These are phyloP conservation scores for Tachina grossa DNA, from an alignment of 2,888 invertebrate species.

Conservation along the genomic window DNA sequence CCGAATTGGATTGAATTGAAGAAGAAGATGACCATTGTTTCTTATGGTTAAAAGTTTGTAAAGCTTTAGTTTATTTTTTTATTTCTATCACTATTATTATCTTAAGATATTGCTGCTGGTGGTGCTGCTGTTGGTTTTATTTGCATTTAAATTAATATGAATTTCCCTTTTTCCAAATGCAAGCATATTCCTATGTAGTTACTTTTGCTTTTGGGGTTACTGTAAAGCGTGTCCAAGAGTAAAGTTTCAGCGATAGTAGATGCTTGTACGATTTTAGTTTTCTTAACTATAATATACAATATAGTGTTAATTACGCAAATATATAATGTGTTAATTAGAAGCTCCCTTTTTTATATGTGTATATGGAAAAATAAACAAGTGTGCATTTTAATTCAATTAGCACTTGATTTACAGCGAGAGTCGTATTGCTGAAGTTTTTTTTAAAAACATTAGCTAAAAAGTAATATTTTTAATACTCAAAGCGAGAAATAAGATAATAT, in stretches of 20 bases:
- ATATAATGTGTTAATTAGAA: slow-evolving; percentile 59
- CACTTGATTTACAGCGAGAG: slow-evolving; percentile 35
- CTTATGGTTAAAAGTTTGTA: background rate
- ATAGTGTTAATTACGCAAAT: slow-evolving; percentile 65
- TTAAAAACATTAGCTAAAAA: slow-evolving; percentile 19
- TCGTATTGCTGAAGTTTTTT: background rate
- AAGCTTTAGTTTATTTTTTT: slow-evolving; percentile 21
- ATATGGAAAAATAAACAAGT: slow-evolving; percentile 2
- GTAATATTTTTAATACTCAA: background rate
- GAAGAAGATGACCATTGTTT: slow-evolving; percentile 29
- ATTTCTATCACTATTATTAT: background rate
- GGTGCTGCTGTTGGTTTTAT: background rate
- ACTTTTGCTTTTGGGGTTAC: background rate
- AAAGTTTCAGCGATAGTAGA: slow-evolving; percentile 11
- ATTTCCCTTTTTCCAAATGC: slow-evolving; percentile 34
- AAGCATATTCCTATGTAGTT: background rate
- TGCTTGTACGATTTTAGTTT: slow-evolving; percentile 16
- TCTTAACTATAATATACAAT: slow-evolving; percentile 5
- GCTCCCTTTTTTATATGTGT: slow-evolving; percentile 10
- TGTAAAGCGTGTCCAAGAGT: background rate
- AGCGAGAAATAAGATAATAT: background rate
- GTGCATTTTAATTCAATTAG: slow-evolving; percentile 65
- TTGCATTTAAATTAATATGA: slow-evolving; percentile 1
- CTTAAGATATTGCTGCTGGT: background rate
- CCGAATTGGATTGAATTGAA: slow-evolving; percentile 12